Base-by-base conservation (phyloP, 2,113 vertebrate genomes). In the Xenopus borealis region DNA sequence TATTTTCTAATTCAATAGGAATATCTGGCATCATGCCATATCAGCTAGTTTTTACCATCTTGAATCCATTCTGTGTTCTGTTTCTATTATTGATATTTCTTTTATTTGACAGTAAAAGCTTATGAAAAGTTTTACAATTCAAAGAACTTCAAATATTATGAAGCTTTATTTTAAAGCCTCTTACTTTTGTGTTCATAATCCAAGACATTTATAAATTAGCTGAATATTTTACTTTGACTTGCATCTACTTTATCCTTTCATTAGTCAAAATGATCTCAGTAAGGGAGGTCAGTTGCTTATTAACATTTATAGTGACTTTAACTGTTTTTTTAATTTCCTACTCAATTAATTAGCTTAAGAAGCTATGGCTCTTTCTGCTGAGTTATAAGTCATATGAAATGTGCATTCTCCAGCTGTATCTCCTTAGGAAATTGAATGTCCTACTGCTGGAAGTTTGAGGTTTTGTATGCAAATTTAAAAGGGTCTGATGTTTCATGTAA, bases 261-360 rank as follows among this genome's bases (percentile, higher is more conserved):
- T 68, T 75, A 75, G 67, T 61, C 57, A 30, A 23, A 75, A 75
- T 69, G 72, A 75, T 62, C 72, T 69, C 46, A 62, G 50, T 69
- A 62, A 69, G 72, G 69, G 65, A 75, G 72, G 72, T 75, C 72
- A 75, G 44, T 75, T 67, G 55, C 72, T 69, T 75, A 75, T 75
- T 75, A 75, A 69, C 72, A 75, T 75, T 69, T 75, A 75, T 75
- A 75, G 72, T 62, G 72, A 75, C 65, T 75, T 75, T 75, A 75
- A 75, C 72, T 75, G 72, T 69, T 75, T 64, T 67, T 68, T 75
- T 75, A 75, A 75, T 75, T 75, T 75, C 65, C 55, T 75, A 52
- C 66, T 75, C 57, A 62, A 69, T 68, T 75, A 75, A 75, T 68
- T 66, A 68, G 53, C 55, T 45, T 75, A 68, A 75, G 45, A 50